Base-by-base conservation (phyloP, 2,888 invertebrate genomes). In the Drosophila recens region DNA sequence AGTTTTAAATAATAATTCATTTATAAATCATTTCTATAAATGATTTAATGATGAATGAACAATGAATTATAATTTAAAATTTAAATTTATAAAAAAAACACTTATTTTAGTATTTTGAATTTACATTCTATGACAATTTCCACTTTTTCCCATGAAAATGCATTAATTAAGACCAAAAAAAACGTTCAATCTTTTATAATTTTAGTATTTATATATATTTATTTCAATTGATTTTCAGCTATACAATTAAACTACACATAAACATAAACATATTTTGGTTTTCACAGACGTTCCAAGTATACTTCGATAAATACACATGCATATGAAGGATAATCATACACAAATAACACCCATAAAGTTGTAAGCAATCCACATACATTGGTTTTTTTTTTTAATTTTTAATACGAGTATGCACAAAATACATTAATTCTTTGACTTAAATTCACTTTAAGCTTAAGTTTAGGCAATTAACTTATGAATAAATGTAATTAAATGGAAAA, bases 211-310 rank as follows among this genome's bases (percentile, higher is more conserved):
- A 15, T n/a, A 64, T 23, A 48, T 58, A 63, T 57, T 71, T 48
- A 49, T 58, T 87, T 73, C 79, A 87, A 84, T 84, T 82, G 69
- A 73, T 67, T 65, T 71, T 66, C 54, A 75, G 67, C 72, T 72
- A 70, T 65, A 70, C 74, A 77, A 66, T 68, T 73, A 74, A 68
- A 70, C 64, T 68, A 68, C 49, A 83, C 69, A 74, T 75, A 66
- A 52, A n/a, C n/a, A n/a, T n/a, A n/a, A n/a, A 45, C 33, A 57
- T 57, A 71, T 54, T 72, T 72, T 79, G 53, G 66, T 75, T 82
- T 82, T 87, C 80, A 86, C 88, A 88, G 87, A 83, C 80, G 75
- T 63, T 86, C 70, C 56, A 85, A 73, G 66, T 76, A 75, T 75
- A 85, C 69, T 56, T 42, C 57, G 48, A 67, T 75, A 72, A 82